Evolutionary conservation across 2,113 vertebrate genomes (phyloP).

Genomic region (Cnemophilus loriae): DNA sequence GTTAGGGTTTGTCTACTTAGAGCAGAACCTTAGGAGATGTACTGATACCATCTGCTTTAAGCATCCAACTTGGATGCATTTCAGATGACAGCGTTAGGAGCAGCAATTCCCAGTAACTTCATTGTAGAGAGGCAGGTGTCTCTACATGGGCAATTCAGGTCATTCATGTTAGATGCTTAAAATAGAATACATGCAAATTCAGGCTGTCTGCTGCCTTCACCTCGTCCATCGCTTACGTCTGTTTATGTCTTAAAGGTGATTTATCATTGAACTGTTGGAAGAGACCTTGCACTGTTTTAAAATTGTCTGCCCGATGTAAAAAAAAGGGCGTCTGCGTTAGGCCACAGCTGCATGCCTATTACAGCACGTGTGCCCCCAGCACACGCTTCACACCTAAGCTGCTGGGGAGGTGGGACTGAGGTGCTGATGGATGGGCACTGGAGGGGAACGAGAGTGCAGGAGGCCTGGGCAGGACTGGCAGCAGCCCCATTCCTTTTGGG

Average conservation of each 20-base stretch:
- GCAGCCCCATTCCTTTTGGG: background rate
- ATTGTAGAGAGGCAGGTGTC: conserved; percentile 9
- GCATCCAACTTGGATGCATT: conserved; percentile 21
- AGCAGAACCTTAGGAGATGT: background rate
- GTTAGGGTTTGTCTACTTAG: background rate
- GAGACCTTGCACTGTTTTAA: background rate
- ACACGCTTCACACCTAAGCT: background rate
- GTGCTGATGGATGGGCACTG: background rate
- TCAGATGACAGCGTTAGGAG: background rate
- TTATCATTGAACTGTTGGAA: background rate
- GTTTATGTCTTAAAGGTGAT: background rate
- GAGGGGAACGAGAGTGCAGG: background rate
- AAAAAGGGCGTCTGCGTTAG: background rate
- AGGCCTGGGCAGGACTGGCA: background rate
- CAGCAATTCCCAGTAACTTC: background rate
- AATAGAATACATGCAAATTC: conserved; percentile 10
- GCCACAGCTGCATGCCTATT: background rate
- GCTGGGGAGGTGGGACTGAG: background rate
- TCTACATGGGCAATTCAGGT: background rate
- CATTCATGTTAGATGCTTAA: conserved; percentile 8
- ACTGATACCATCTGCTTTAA: conserved; percentile 51
- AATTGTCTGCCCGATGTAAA: background rate
- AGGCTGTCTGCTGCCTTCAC: background rate
- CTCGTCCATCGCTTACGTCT: background rate
- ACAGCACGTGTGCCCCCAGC: background rate